Percentiles rank a stretch among this genome's conserved stretches.
Evolutionary conservation across 1,140 invertebrate species (phyloP).

Genomic region (Macrocentrus cingulum): DNA sequence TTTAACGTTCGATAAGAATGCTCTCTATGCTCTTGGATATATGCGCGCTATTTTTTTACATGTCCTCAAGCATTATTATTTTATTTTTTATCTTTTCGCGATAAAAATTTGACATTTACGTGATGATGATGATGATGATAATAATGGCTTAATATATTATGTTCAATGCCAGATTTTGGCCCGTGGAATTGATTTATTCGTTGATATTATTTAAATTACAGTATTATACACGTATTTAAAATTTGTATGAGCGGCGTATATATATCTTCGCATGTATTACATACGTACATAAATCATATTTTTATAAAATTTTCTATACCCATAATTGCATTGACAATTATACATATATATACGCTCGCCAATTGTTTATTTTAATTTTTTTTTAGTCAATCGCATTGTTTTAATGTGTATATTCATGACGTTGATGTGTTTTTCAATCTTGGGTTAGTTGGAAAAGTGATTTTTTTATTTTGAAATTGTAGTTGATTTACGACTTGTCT

Average conservation of each 20-base stretch:
- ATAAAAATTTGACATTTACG: no score
- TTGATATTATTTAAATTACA: constrained; percentile 54
- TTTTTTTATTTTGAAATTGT: no score
- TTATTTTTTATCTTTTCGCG: no score
- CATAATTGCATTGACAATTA: constrained; percentile 40
- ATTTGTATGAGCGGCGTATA: constrained; percentile 33
- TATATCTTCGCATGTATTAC: constrained; percentile 36
- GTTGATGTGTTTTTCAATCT: no score
- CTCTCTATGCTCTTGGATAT: constrained; percentile 7
- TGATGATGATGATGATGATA: no score
- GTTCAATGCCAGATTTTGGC: constrained; percentile 34
- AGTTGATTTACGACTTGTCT: no score
- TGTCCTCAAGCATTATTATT: no score
- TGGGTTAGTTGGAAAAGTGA: no score
- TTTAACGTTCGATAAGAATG: constrained; percentile 7
- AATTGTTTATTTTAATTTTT: constrained; percentile 35
- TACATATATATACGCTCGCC: constrained; percentile 23
- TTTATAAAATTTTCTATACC: constrained; percentile 51
- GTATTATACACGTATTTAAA: constrained; percentile 51
- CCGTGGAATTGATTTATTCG: constrained; percentile 38
- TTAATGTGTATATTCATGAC: no score
- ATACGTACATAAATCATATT: constrained; percentile 13
- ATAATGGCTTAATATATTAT: no score
- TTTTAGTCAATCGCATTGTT: not conserved
- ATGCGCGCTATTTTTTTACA: not conserved